Conservation (phyloP, 2,113 vertebrate genomes). For the Anolis carolinensis region DNA sequence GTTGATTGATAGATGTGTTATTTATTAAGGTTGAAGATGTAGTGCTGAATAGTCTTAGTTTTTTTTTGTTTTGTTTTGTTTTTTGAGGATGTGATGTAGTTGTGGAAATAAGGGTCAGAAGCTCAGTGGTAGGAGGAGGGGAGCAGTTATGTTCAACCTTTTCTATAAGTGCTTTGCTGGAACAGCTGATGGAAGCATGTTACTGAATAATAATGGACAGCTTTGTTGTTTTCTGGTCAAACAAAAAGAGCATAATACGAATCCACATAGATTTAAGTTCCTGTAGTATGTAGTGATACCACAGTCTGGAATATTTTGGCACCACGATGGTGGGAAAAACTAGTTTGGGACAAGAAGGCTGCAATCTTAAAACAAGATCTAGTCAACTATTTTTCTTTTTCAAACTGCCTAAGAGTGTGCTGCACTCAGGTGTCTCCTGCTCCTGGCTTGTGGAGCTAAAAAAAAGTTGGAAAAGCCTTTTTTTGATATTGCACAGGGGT, state of each 20-base stretch:
- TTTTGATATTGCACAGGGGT: background rate
- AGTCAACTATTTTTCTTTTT: background rate
- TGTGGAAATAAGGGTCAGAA: background rate
- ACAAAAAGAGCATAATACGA: background rate
- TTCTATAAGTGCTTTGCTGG: background rate
- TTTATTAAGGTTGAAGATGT: conserved; percentile 1
- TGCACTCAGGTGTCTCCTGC: background rate
- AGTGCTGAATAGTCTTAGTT: background rate
- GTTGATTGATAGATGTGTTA: conserved; percentile 32
- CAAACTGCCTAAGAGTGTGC: background rate
- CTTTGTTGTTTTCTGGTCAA: background rate
- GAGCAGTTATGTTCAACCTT: background rate
- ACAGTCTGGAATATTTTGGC: background rate
- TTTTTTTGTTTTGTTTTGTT: background rate
- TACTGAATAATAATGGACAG: background rate
- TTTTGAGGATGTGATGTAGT: background rate
- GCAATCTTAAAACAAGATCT: background rate
- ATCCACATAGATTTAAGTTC: too few relatives aligned
- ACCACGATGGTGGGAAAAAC: background rate
- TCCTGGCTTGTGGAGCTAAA: background rate
- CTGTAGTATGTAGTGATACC: background rate
- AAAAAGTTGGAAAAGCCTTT: background rate
- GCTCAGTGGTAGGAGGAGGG: background rate
- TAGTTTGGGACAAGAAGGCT: background rate
- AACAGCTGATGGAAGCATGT: background rate